phyloP scores from a whole-genome alignment of 2,113 vertebrate genomes.

The Mugil cephalus region DNA sequence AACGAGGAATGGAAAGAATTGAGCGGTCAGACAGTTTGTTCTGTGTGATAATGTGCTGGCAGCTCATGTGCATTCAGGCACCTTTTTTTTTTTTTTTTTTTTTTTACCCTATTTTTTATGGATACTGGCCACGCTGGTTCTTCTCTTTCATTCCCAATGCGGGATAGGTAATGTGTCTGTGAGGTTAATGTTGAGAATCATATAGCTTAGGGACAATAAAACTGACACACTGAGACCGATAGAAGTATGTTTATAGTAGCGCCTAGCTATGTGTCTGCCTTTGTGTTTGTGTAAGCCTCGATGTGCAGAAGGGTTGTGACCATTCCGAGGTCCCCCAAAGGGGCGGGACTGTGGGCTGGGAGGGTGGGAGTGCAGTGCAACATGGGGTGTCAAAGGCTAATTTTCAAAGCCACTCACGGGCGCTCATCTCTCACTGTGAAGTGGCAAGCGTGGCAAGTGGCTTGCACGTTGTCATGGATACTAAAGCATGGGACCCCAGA shows the following conservation, averaged over 20 bases:
- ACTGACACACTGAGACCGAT: slow-evolving; percentile 54
- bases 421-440: slow-evolving; percentile 86
- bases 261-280: slow-evolving; percentile 33
- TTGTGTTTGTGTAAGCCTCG: slow-evolving; percentile 60
- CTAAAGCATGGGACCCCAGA: slow-evolving; percentile 95
- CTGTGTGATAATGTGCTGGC: slow-evolving; percentile 46
- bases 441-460: slow-evolving; percentile 87
- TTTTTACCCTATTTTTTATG: slow-evolving; percentile 55
- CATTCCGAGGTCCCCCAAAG: slow-evolving; percentile 32
- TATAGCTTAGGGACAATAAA: slow-evolving; percentile 70
- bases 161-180: slow-evolving; percentile 69
- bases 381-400: slow-evolving; percentile 84
- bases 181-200: slow-evolving; percentile 78
- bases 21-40: slow-evolving; percentile 19
- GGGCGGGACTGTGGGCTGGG: slow-evolving; percentile 45
- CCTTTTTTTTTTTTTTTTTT: slow-evolving; percentile 53
- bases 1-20: slow-evolving; percentile 2
- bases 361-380: slow-evolving; percentile 60
- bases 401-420: slow-evolving; percentile 83
- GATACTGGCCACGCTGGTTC: slow-evolving; percentile 36
- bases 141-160: slow-evolving; percentile 40
- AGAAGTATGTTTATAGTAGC: slow-evolving; percentile 60
- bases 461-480: slow-evolving; percentile 95
- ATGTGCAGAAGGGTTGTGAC: slow-evolving; percentile 37
- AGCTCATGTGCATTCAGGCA: slow-evolving; percentile 57